Evolutionary conservation across 64 coral and sea anemone species (phyloP), one percentile per base, ranked within the genome.

Genomic region (Astreopora myriophthalma): DNA sequence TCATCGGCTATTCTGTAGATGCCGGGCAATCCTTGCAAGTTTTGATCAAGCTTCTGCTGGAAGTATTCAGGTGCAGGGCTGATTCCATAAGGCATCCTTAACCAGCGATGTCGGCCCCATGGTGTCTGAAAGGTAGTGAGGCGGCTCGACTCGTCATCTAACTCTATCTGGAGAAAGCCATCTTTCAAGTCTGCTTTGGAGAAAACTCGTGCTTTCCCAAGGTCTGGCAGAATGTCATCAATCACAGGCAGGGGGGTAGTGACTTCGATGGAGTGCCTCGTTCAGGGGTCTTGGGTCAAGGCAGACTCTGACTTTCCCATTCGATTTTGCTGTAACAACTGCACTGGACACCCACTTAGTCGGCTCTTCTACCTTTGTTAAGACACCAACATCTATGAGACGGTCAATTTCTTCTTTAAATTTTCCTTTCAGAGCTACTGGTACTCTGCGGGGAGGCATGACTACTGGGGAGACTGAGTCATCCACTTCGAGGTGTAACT

Each of bases 311-410:
- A 76, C 42, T 26, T 28, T 76, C 4, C 68, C 84, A 72, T 87
- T 52, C 11, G 66, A 37, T 30, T 87, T 73, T 49, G 71, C 68
- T 8, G 19, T n/a, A 20, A 87, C 85, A 30, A 73, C 67, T 1
- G 71, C 65, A 32, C 85, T 71, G 31, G 85, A 72, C 38, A 87
- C 66, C 69, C 85, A 87, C 39, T 87, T 16, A 3, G 68, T 72
- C 10, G 85, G 85, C 26, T 48, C 13, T 4, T 87, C 9, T 58
- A 51, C 65, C 34, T 87, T 87, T 10, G 6, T 44, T 6, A 44
- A 8, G 6, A 44, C 40, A 10, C 11, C 11, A 10, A 44, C 6
- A 8, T 3, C 0, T 44, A 8, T 0, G 6, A 44, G 40, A 6
- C 40, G 40, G 11, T 6, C 11, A 8, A 44, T 6, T 10, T 44